Conservation (phyloP, 2,113 vertebrate genomes). For the Thymallus thymallus region DNA sequence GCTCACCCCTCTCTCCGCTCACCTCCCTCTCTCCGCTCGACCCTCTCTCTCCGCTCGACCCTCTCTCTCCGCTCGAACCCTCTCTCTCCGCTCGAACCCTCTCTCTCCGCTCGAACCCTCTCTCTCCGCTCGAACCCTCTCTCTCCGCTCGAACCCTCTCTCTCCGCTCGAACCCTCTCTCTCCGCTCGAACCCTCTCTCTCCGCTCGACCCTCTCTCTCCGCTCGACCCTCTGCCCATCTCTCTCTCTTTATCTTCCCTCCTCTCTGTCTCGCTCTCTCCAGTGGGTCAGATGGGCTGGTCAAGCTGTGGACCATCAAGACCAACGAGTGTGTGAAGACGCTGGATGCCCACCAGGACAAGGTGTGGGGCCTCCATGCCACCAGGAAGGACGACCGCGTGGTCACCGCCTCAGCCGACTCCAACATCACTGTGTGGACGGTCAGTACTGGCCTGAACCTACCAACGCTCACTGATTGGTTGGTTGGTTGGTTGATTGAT, state of each 20-base stretch:
- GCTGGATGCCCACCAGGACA: slow-evolving; percentile 88
- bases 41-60: background rate
- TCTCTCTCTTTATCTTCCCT: background rate
- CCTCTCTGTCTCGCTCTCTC: slow-evolving; percentile 16
- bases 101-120: background rate
- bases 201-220: background rate
- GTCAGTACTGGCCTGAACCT: slow-evolving; percentile 56
- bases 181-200: background rate
- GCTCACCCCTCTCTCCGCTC: no score
- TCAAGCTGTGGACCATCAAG: slow-evolving; percentile 98
- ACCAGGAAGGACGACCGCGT: slow-evolving; percentile 80
- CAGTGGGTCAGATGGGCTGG: slow-evolving; percentile 90
- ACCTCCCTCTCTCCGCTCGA: no score
- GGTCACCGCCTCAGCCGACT: slow-evolving; percentile 87
- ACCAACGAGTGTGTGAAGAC: slow-evolving; percentile 93
- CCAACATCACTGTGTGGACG: slow-evolving; percentile 86
- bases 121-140: background rate
- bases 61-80: background rate
- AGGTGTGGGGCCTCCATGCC: slow-evolving; percentile 92
- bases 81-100: no score
- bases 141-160: no score
- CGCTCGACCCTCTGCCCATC: no score
- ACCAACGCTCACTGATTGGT: no score
- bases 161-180: background rate
- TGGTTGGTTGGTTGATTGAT: no score